Evolutionary conservation across 37 sponge, comb jelly and placozoan species (phyloP).

Genomic region (Ephydatia muelleri): DNA sequence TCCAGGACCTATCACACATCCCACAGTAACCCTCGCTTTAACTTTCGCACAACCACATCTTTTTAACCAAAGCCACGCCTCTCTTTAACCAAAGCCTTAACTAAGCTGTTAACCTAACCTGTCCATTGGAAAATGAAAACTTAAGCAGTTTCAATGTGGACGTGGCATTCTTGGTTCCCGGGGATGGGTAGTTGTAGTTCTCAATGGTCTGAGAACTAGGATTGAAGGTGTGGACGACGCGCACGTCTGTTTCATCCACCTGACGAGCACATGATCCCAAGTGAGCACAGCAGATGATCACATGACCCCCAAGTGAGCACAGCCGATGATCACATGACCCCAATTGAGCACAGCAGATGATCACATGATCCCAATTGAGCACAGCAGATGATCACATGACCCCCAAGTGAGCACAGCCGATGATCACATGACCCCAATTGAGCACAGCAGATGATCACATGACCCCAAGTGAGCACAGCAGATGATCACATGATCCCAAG

Average conservation of each 20-base stretch:
- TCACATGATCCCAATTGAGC: too few relatives aligned
- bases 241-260: conserved; percentile 58
- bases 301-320: conserved; percentile 11
- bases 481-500: too few relatives aligned
- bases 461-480: too few relatives aligned
- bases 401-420: too few relatives aligned
- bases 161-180: conserved; percentile 42
- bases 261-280: not conserved
- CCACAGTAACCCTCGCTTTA: not conserved
- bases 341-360: too few relatives aligned
- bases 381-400: too few relatives aligned
- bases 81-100: too few relatives aligned
- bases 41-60: not conserved
- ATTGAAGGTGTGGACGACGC: conserved; percentile 53
- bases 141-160: conserved; percentile 27
- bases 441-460: too few relatives aligned
- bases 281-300: too few relatives aligned
- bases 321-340: too few relatives aligned
- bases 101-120: not conserved
- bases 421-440: too few relatives aligned
- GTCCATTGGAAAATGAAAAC: conserved; percentile 8
- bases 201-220: conserved; percentile 41
- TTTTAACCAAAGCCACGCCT: not conserved
- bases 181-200: conserved; percentile 52
- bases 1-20: too few relatives aligned